Evolutionary conservation across 2,113 vertebrate genomes (phyloP).

Genomic region (Dicrurus megarhynchus): DNA sequence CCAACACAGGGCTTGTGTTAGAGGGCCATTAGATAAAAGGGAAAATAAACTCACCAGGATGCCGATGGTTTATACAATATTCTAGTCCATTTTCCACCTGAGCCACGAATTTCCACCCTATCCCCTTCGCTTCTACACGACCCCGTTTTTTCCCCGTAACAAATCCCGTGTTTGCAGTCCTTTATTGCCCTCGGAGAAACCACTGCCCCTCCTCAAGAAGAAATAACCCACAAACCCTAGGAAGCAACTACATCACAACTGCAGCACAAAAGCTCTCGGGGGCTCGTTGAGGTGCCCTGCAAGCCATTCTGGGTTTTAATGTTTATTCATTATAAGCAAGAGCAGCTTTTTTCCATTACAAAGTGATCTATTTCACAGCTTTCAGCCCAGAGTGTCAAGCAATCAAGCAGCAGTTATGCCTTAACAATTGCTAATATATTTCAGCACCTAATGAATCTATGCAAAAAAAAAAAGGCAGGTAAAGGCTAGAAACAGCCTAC

Average conservation of each 20-base stretch:
- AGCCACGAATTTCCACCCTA: not conserved
- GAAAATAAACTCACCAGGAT: not conserved
- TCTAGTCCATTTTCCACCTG: not conserved
- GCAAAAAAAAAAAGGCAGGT: conserved; percentile 61
- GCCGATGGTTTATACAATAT: not conserved
- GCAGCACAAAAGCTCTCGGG: not conserved
- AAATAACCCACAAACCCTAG: not conserved
- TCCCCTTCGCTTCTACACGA: rapidly evolving
- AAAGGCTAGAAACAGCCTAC: not conserved
- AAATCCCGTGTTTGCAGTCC: not conserved
- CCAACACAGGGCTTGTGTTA: not conserved
- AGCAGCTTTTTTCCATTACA: conserved; percentile 36
- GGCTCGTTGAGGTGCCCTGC: not conserved
- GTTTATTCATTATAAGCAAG: conserved; percentile 4
- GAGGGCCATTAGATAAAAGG: not conserved
- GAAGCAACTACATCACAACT: not conserved
- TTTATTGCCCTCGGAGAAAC: not conserved
- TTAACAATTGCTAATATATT: conserved; percentile 71
- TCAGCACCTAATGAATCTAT: conserved; percentile 72
- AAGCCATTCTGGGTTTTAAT: not conserved
- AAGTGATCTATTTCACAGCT: conserved; percentile 54
- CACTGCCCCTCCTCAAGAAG: not conserved
- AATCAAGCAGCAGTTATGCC: conserved; percentile 61
- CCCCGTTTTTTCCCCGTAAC: not conserved
- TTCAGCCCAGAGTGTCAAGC: conserved; percentile 46